Percentiles rank a stretch among this genome's conserved stretches.
These are phyloP conservation scores for Nibea coibor DNA, from an alignment of 2,113 vertebrate genomes.

Conservation along the genomic window DNA sequence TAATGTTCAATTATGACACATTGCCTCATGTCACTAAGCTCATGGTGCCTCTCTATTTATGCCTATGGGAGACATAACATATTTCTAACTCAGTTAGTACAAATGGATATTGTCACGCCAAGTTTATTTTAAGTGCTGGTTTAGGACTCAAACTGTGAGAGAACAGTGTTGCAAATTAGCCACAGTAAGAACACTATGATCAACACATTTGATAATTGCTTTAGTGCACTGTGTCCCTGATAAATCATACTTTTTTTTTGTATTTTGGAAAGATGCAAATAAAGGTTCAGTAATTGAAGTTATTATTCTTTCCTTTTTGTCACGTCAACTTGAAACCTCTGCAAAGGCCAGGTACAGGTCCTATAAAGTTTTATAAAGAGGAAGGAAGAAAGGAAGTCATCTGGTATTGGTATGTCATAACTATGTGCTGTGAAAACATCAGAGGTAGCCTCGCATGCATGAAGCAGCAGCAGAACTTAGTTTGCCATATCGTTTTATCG, in stretches of 20 bases:
- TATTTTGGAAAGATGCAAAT: slow-evolving; percentile 15
- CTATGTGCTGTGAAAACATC: slow-evolving; percentile 14
- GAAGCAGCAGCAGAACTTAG: neutral
- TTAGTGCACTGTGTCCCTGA: neutral
- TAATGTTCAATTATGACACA: slow-evolving; percentile 43
- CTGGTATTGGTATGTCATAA: neutral
- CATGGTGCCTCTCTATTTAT: neutral
- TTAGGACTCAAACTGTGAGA: neutral
- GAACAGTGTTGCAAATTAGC: slow-evolving; percentile 16
- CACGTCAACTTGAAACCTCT: neutral
- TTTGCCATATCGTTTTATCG: neutral
- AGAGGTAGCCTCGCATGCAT: neutral
- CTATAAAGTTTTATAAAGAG: neutral
- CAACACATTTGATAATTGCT: slow-evolving; percentile 3
- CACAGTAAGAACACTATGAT: slow-evolving; percentile 9
- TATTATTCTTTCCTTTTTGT: neutral
- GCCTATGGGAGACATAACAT: slow-evolving; percentile 4
- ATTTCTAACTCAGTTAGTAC: neutral
- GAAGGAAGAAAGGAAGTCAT: neutral
- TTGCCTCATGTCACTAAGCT: slow-evolving; percentile 9
- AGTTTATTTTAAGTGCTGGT: neutral
- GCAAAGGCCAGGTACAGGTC: slow-evolving; percentile 10
- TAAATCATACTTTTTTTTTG: neutral
- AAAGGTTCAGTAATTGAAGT: neutral
- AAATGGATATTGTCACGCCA: neutral